A percentile compares a stretch with the other conserved stretches of the same genome.
Conservation (phyloP, 1,140 invertebrate genomes). For the Nephila pilipes region DNA sequence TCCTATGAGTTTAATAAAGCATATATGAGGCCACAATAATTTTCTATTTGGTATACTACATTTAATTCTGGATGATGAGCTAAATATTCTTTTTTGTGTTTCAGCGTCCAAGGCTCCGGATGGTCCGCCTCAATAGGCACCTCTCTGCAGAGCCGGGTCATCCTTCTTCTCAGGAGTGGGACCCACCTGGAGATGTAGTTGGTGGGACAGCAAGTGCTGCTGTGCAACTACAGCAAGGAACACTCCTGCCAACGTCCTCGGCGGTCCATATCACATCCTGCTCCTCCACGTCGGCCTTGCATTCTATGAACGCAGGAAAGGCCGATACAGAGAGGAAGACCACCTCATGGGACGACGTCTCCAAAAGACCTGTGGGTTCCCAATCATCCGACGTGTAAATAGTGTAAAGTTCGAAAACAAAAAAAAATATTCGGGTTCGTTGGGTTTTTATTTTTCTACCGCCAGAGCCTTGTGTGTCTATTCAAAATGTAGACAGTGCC, state of each 20-base stretch:
- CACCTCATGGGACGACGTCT: slow-evolving; percentile 75
- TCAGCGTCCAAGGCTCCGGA: slow-evolving; percentile 72
- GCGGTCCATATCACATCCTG: slow-evolving; percentile 30
- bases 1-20: too few relatives aligned
- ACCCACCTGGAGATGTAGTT: slow-evolving; percentile 67
- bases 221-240: slow-evolving; percentile 50
- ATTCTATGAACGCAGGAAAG: not conserved
- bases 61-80: not conserved
- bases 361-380: slow-evolving; percentile 37
- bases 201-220: slow-evolving; percentile 60
- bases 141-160: slow-evolving; percentile 71
- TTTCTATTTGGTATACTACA: too few relatives aligned
- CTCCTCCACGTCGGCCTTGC: slow-evolving; percentile 69
- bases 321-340: slow-evolving; percentile 52
- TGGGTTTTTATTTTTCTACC: slow-evolving; percentile 77
- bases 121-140: slow-evolving; percentile 75
- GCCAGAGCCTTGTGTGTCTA: slow-evolving; percentile 77
- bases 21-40: too few relatives aligned
- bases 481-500: slow-evolving; percentile 75
- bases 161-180: slow-evolving; percentile 67
- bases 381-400: slow-evolving; percentile 76
- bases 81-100: not conserved
- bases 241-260: slow-evolving; percentile 53
- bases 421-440: slow-evolving; percentile 32
- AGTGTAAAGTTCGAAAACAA: slow-evolving; percentile 50